A percentile compares a stretch with the other conserved stretches of the same genome.
These are phyloP conservation scores for Scatophagus argus DNA, from an alignment of 2,113 vertebrate species.

Conservation along the genomic window DNA sequence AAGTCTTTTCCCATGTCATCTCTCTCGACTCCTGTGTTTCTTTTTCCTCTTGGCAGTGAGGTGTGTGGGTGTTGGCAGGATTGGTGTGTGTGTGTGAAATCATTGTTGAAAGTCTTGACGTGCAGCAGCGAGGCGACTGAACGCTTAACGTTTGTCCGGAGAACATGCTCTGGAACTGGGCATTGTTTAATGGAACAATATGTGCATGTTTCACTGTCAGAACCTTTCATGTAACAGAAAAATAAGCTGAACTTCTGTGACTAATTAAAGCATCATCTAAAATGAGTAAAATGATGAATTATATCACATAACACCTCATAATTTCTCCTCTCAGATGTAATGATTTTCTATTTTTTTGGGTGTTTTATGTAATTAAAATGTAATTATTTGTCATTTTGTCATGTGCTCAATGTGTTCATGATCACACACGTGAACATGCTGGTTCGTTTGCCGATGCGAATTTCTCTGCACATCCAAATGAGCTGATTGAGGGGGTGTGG, in stretches of 20 bases:
- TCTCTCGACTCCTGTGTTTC: conserved; percentile 22
- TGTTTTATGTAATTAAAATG: no score
- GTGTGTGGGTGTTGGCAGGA: conserved; percentile 39
- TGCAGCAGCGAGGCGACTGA: conserved; percentile 3
- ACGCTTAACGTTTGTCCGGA: not conserved
- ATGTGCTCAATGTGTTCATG: no score
- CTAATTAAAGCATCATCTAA: no score
- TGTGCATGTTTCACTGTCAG: not conserved
- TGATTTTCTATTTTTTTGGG: not conserved
- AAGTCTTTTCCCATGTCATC: conserved; percentile 59
- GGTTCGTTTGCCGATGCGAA: no score
- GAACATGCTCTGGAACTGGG: not conserved
- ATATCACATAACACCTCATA: no score
- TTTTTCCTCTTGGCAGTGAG: conserved; percentile 29
- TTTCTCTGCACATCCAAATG: not conserved
- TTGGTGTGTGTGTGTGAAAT: conserved; percentile 5
- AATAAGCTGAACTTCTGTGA: not conserved
- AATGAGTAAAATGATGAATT: not conserved
- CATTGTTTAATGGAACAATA: not conserved
- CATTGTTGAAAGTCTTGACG: not conserved
- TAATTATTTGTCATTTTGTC: not conserved
- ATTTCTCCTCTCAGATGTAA: no score
- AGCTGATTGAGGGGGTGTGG: no score
- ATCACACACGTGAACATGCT: not conserved
- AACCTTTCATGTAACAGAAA: not conserved